These are phyloP conservation scores for Dromas ardeola DNA, from an alignment of 2,113 vertebrate genomes.

Conservation along the genomic window DNA sequence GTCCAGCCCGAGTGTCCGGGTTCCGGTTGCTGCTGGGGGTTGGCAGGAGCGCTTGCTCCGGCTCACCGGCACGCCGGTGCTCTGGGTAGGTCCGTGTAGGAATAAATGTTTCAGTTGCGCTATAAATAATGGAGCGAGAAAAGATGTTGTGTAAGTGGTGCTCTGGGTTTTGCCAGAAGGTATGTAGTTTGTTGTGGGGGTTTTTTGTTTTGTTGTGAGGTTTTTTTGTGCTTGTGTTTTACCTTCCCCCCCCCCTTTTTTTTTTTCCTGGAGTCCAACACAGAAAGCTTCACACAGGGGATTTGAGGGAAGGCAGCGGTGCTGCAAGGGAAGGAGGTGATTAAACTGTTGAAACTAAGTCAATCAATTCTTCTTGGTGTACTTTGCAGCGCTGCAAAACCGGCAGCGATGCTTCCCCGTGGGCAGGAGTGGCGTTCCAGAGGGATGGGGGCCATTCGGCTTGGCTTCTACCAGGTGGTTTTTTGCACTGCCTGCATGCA, in stretches of 20 bases:
- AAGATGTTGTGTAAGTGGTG: conserved; percentile 84
- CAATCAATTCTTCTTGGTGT: background rate
- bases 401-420: background rate
- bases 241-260: background rate
- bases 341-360: conserved; percentile 43
- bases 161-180: conserved; percentile 84
- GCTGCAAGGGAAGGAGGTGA: conserved; percentile 16
- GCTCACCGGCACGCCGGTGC: background rate
- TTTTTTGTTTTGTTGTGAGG: conserved; percentile 22
- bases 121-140: conserved; percentile 90
- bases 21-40: background rate
- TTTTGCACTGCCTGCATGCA: background rate
- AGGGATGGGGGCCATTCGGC: rapidly evolving
- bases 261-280: background rate
- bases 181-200: conserved; percentile 64
- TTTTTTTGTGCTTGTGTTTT: background rate
- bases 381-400: background rate
- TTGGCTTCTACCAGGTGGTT: background rate
- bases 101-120: conserved; percentile 89
- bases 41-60: background rate
- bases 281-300: conserved; percentile 2
- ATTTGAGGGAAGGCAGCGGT: conserved; percentile 16
- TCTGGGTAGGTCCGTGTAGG: conserved; percentile 65
- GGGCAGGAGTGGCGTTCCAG: background rate
- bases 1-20: background rate